Conservation (phyloP, 2,113 vertebrate genomes). For the Tachuris rubrigastra region DNA sequence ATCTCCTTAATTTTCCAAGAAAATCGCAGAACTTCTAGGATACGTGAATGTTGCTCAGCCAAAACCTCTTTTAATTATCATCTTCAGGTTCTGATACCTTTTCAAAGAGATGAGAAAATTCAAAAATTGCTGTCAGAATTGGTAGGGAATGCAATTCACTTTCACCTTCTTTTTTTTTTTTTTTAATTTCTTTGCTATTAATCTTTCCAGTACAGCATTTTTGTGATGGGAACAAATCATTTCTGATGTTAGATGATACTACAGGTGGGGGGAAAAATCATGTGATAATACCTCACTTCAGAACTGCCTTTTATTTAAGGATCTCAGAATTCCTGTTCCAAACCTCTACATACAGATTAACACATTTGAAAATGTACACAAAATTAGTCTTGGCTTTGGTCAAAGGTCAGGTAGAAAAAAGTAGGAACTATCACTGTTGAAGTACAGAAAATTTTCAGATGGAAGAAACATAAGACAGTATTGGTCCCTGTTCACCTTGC, state of each 20-base stretch:
- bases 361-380: not conserved
- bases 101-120: not conserved
- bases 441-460: not conserved
- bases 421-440: not conserved
- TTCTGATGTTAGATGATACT: not conserved
- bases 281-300: not conserved
- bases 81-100: not conserved
- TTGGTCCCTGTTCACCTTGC: not conserved
- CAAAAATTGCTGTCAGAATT: not conserved
- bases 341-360: not conserved
- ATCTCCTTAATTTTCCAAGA: not conserved
- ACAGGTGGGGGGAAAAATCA: accelerated
- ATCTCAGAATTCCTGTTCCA: not conserved
- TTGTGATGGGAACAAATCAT: not conserved
- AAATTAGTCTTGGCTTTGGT: not conserved
- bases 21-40: not conserved
- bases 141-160: not conserved
- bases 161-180: not conserved
- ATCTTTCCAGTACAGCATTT: not conserved
- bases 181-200: not conserved
- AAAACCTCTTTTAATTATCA: not conserved
- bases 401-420: not conserved
- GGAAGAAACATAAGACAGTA: not conserved
- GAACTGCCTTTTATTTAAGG: not conserved
- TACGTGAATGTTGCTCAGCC: not conserved